phyloP scores from a whole-genome alignment of 2,797 vertebrate species.

The Ctenopoma multispine region DNA sequence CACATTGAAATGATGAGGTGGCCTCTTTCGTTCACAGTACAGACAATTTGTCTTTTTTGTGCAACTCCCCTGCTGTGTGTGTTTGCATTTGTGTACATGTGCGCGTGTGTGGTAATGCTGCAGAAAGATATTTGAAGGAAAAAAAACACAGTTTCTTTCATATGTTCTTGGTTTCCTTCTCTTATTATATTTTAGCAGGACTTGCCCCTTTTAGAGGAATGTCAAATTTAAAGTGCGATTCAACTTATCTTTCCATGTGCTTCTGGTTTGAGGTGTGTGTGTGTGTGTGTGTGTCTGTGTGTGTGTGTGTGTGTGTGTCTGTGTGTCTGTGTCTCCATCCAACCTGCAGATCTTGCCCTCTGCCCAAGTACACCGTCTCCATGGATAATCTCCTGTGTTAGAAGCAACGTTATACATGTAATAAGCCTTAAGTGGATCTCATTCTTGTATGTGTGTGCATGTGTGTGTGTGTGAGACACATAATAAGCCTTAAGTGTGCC shows the following conservation, averaged over 20 bases:
- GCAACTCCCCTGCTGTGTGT: slow-evolving; percentile 17
- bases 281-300: slow-evolving; percentile 15
- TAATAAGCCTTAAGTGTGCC: slow-evolving; percentile 79
- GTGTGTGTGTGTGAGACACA: slow-evolving; percentile 41
- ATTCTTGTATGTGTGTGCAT: slow-evolving; percentile 29
- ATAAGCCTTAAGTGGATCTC: slow-evolving; percentile 77
- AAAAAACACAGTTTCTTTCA: not conserved
- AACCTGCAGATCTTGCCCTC: slow-evolving; percentile 51
- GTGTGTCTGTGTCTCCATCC: not conserved
- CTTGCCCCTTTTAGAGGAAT: not conserved
- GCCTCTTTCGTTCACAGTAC: slow-evolving; percentile 27
- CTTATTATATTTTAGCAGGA: not conserved
- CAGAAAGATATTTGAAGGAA: slow-evolving; percentile 1
- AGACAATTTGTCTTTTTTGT: slow-evolving; percentile 43
- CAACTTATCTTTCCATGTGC: not conserved
- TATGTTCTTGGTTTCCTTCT: not conserved
- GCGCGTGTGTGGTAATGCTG: not conserved
- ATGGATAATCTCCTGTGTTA: slow-evolving; percentile 77
- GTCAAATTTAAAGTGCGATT: slow-evolving; percentile 1
- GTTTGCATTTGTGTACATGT: slow-evolving; percentile 11
- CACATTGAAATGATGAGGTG: slow-evolving; percentile 38
- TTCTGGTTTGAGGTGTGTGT: not conserved
- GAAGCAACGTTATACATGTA: slow-evolving; percentile 74
- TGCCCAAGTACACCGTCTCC: slow-evolving; percentile 54
- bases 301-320: slow-evolving; percentile 8